Conservation (phyloP, 2,113 vertebrate genomes). For the Anhinga rufa region DNA sequence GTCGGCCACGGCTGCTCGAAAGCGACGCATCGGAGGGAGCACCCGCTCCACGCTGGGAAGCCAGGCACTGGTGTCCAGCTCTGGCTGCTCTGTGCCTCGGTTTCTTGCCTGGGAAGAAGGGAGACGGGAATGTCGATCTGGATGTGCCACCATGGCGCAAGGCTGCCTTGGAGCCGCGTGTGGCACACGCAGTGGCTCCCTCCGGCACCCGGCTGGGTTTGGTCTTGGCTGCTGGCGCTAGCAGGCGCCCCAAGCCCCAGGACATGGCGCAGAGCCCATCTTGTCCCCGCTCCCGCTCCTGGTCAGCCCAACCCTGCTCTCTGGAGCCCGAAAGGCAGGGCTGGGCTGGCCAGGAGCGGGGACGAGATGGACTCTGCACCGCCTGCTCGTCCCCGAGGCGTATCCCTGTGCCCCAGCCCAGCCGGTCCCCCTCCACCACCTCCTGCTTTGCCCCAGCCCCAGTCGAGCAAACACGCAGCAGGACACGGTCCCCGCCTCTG, state of each 20-base stretch:
- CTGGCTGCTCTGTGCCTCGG: background rate
- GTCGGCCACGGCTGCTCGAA: background rate
- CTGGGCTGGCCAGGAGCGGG: background rate
- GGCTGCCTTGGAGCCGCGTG: background rate
- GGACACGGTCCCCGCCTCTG: background rate
- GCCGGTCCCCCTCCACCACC: background rate
- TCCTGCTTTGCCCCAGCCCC: background rate
- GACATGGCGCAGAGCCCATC: background rate
- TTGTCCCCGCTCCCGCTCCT: no score
- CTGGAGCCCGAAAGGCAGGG: background rate
- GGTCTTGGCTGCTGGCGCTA: background rate
- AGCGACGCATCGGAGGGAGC: background rate
- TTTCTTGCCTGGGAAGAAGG: background rate
- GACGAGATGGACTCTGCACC: background rate
- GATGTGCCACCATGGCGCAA: background rate
- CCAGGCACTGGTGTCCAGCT: background rate
- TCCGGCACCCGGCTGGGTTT: background rate
- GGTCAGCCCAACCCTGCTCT: no score
- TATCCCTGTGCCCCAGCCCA: background rate
- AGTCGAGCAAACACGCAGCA: fast-evolving
- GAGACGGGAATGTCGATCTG: background rate
- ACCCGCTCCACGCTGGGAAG: background rate
- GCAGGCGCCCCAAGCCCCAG: background rate
- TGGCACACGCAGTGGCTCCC: background rate
- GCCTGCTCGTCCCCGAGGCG: fast-evolving